Evolutionary conservation across 2,797 vertebrate genomes (phyloP).

Genomic region (Erpetoichthys calabaricus): DNA sequence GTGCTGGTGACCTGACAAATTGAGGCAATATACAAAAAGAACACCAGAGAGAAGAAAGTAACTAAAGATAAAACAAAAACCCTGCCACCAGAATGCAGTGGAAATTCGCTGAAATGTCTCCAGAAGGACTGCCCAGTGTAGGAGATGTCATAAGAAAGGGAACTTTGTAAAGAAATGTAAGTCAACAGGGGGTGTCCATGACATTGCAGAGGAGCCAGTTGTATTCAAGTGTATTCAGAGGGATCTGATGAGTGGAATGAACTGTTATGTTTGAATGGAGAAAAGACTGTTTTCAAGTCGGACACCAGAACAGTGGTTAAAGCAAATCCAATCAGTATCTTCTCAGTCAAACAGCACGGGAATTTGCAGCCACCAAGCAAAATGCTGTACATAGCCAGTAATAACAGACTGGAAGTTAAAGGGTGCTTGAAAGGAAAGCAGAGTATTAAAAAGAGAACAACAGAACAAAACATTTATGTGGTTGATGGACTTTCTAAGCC

Average conservation of each 20-base stretch:
- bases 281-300: slow-evolving; percentile 14
- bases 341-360: not conserved
- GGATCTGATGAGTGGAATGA: not conserved
- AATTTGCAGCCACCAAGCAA: not conserved
- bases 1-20: too few species aligned
- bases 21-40: too few species aligned
- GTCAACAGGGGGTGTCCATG: not conserved
- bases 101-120: too few species aligned
- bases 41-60: too few species aligned
- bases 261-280: slow-evolving; percentile 6
- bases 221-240: slow-evolving; percentile 4
- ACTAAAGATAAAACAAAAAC: too few species aligned
- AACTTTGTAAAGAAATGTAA: slow-evolving; percentile 16
- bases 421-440: slow-evolving; percentile 5
- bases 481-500: slow-evolving; percentile 4
- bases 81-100: too few species aligned
- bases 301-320: slow-evolving; percentile 14
- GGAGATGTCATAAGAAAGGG: slow-evolving; percentile 12
- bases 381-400: slow-evolving; percentile 9
- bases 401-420: slow-evolving; percentile 6
- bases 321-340: slow-evolving; percentile 8
- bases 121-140: too few species aligned
- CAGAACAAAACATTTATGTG: slow-evolving; percentile 12
- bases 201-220: too few species aligned
- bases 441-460: not conserved